Conservation (phyloP, 2,113 vertebrate species). For the Strix aluco region DNA sequence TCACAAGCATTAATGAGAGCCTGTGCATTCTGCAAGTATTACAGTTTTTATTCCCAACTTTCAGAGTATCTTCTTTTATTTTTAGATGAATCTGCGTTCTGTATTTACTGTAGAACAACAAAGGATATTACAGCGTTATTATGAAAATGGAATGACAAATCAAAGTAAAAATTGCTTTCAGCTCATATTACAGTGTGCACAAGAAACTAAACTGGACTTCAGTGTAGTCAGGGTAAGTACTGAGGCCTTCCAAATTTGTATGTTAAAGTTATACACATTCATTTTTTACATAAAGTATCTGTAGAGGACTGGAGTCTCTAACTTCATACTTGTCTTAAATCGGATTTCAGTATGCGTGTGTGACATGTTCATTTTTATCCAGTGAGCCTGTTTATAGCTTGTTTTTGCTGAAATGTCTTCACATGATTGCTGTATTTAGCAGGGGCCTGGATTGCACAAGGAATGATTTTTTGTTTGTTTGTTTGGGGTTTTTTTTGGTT, state of each 20-base stretch:
- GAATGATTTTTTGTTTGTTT: background rate
- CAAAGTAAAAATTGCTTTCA: constrained; percentile 99
- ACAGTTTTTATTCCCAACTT: constrained; percentile 62
- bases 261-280: constrained; percentile 46
- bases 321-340: background rate
- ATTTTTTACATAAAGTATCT: constrained; percentile 43
- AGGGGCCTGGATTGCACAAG: background rate
- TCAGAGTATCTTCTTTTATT: constrained; percentile 79
- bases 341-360: constrained; percentile 4
- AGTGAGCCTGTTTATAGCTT: background rate
- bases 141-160: constrained; percentile 99
- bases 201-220: constrained; percentile 98
- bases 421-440: constrained; percentile 4
- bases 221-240: constrained; percentile 96
- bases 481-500: background rate
- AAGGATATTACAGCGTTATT: constrained; percentile 96
- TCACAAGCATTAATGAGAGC: constrained; percentile 2
- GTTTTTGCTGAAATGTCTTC: constrained; percentile 18
- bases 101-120: constrained; percentile 97
- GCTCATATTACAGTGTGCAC: constrained; percentile 98
- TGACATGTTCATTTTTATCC: constrained; percentile 24
- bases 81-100: constrained; percentile 98
- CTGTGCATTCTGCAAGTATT: constrained; percentile 48
- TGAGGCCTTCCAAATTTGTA: constrained; percentile 59
- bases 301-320: constrained; percentile 30